Percentiles rank a stretch among this genome's conserved stretches.
Conservation (phyloP, 1,140 invertebrate species). For the Lerema accius region DNA sequence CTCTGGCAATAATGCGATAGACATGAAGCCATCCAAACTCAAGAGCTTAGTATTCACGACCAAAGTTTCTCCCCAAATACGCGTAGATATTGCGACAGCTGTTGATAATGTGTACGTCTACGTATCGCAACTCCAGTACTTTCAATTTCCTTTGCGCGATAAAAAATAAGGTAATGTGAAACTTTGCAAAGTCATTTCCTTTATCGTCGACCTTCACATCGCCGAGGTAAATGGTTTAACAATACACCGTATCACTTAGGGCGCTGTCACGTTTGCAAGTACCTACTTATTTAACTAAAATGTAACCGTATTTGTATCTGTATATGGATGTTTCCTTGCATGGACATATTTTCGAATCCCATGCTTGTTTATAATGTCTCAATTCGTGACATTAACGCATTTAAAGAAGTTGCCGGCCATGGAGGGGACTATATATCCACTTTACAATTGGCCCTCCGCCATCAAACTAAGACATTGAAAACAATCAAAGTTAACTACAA, state of each 20-base stretch:
- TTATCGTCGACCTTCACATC: conserved; percentile 1
- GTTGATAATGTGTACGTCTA: not conserved
- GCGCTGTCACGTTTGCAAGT: not conserved
- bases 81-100: conserved; percentile 1
- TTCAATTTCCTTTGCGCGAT: conserved; percentile 20
- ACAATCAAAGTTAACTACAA: too few species aligned
- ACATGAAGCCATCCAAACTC: not conserved
- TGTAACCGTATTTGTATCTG: too few species aligned
- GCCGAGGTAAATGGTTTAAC: not conserved
- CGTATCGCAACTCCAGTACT: not conserved
- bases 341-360: too few species aligned
- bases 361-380: too few species aligned
- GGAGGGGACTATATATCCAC: too few species aligned
- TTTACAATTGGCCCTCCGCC: too few species aligned
- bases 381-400: too few species aligned
- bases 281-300: too few species aligned
- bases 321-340: too few species aligned
- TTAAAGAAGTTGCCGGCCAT: too few species aligned
- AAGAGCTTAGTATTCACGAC: not conserved
- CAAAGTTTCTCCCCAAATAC: not conserved
- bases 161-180: conserved; percentile 20
- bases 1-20: too few species aligned
- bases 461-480: too few species aligned
- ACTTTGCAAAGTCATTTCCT: conserved; percentile 22
- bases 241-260: not conserved